These are phyloP conservation scores for Hoplodrina ambigua DNA, from an alignment of 2,888 invertebrate species.

Conservation along the genomic window DNA sequence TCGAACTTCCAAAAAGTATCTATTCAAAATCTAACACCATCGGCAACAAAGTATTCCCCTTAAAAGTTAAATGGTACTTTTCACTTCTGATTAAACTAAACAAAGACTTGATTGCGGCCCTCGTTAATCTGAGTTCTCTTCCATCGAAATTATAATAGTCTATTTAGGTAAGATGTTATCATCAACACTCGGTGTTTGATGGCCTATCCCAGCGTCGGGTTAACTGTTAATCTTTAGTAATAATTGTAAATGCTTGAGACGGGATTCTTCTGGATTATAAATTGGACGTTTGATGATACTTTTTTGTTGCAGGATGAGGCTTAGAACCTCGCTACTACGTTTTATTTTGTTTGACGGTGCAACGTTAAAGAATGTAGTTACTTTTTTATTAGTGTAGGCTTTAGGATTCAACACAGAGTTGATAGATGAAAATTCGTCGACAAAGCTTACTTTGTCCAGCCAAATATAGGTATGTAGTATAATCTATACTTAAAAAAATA, in stretches of 20 bases:
- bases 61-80: conserved; percentile 81
- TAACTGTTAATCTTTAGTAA: conserved; percentile 57
- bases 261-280: conserved; percentile 34
- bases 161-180: conserved; percentile 63
- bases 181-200: conserved; percentile 57
- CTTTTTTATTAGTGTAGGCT: too few species aligned
- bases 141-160: conserved; percentile 80
- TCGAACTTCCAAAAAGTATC: conserved; percentile 24
- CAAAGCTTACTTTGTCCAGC: too few species aligned
- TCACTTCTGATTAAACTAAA: conserved; percentile 82
- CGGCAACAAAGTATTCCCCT: conserved; percentile 57
- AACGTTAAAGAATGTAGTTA: too few species aligned
- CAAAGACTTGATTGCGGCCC: conserved; percentile 72
- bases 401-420: too few species aligned
- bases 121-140: conserved; percentile 78
- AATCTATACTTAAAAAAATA: too few species aligned
- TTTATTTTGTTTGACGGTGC: too few species aligned
- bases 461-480: too few species aligned
- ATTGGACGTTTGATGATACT: conserved; percentile 20
- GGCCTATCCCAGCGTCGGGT: conserved; percentile 51
- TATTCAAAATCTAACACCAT: conserved; percentile 17
- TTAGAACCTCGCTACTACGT: too few species aligned
- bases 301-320: neutral
- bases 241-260: conserved; percentile 49
- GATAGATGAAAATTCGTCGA: too few species aligned